A percentile compares a stretch with the other conserved stretches of the same genome.
phyloP scores from a whole-genome alignment of 2,113 vertebrate genomes.

The Platysteira castanea region DNA sequence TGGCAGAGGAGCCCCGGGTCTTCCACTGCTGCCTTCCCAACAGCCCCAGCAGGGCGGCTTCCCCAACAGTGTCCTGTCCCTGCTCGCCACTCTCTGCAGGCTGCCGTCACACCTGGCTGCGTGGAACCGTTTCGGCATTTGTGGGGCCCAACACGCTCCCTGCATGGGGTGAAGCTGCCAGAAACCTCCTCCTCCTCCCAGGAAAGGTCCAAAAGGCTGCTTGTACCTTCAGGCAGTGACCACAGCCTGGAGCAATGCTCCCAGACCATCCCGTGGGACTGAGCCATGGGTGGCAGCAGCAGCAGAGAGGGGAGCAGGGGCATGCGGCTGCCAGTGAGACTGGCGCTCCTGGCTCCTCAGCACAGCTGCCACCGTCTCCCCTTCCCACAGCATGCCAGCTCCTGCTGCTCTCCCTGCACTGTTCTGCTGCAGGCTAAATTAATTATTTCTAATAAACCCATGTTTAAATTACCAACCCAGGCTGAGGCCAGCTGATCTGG shows the following conservation, averaged over 20 bases:
- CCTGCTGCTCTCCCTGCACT: neutral
- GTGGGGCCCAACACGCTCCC: neutral
- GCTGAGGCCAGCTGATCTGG: neutral
- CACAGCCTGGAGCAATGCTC: neutral
- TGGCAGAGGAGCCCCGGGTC: neutral
- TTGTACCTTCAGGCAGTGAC: accelerated
- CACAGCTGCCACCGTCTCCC: neutral
- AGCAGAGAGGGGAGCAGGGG: neutral
- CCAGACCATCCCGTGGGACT: neutral
- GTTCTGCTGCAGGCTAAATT: neutral
- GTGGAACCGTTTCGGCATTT: accelerated
- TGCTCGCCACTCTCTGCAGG: neutral
- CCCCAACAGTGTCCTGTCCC: accelerated
- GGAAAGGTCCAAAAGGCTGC: neutral
- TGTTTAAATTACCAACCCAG: neutral
- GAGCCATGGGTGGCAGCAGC: neutral
- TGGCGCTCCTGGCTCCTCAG: neutral
- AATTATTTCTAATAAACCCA: neutral
- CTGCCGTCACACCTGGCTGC: accelerated
- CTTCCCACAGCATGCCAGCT: neutral
- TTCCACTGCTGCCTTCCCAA: accelerated
- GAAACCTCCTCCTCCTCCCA: neutral
- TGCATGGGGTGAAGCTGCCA: neutral
- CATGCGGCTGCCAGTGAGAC: accelerated
- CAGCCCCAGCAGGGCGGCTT: accelerated